Evolutionary conservation across 2,888 invertebrate species (phyloP), one percentile per base, ranked within the genome.

Genomic region (Latheticus oryzae): DNA sequence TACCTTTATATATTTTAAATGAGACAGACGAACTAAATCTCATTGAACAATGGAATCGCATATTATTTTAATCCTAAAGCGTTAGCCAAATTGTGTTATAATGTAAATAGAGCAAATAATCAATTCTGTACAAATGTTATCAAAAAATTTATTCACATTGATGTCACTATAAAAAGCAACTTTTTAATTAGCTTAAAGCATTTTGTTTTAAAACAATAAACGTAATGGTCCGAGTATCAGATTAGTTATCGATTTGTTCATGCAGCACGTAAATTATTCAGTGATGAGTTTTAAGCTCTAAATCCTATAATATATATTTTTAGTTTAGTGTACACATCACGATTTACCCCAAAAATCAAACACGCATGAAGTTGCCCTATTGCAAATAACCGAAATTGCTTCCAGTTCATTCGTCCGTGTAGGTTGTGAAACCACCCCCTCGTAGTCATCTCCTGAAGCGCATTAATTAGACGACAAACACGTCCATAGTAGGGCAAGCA

Each of bases 381-480:
- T 28, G 42, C 32, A 45, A 30, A 43, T 43, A 50, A 50, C 24
- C 5, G 24, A 40, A 51, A 51, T 42, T 52, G 33, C 42, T 52
- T 52, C 42, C 33, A 12, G 32, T 26, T 52, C 52, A 52, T 40
- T 37, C 52, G 23, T 21, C 52, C 42, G 32, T 33, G 23, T 8
- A 13, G 8, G 48, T 26, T 9, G 26, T 48, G 26, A 35, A 48
- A 48, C 13, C 30, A 16, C 24, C 28, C 16, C 17, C 7, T 12
- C 21, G 4, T 17, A 19, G 26, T 5, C 33, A 21, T 38, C 47
- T n/a, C 47, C 48, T 17, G 47, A 32, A 30, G 48, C 55, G 48
- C 48, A 55, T 55, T 55, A 55, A 55, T 55, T 55, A 55, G 55
- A 55, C 47, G 40, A 38, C 55, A 55, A 55, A 55, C 55, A 54